Conservation (phyloP, 2,797 vertebrate species). For the Sebastes iracundus region DNA sequence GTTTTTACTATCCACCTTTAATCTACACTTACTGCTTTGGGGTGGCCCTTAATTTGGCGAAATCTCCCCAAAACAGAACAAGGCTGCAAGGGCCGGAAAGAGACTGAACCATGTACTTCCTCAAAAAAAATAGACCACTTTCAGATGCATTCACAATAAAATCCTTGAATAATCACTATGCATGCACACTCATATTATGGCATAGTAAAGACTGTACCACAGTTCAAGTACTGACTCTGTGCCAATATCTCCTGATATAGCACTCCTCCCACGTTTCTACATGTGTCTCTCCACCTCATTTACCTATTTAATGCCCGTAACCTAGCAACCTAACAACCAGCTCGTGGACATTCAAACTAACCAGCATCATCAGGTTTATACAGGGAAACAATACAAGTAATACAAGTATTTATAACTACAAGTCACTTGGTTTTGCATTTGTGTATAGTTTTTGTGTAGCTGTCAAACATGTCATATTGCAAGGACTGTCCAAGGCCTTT, state of each 20-base stretch:
- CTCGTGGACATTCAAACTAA: not conserved
- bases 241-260: not conserved
- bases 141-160: not conserved
- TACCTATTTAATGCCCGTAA: not conserved
- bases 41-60: not conserved
- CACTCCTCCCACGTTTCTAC: not conserved
- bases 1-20: not conserved
- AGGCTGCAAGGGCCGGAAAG: not conserved
- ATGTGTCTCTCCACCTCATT: not conserved
- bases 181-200: not conserved
- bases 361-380: not conserved
- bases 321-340: not conserved
- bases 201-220: not conserved
- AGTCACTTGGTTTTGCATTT: not conserved
- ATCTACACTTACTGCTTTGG: not conserved
- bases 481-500: not conserved
- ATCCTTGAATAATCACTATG: not conserved
- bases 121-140: not conserved
- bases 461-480: not conserved
- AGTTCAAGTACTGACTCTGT: not conserved
- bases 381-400: not conserved
- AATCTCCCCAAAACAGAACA: not conserved
- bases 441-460: not conserved
- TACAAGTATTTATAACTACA: not conserved
- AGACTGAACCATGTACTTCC: not conserved